A percentile compares a stretch with the other conserved stretches of the same genome.
Conservation (phyloP, 2,888 invertebrate species). For the Ypsolopha scabrella region DNA sequence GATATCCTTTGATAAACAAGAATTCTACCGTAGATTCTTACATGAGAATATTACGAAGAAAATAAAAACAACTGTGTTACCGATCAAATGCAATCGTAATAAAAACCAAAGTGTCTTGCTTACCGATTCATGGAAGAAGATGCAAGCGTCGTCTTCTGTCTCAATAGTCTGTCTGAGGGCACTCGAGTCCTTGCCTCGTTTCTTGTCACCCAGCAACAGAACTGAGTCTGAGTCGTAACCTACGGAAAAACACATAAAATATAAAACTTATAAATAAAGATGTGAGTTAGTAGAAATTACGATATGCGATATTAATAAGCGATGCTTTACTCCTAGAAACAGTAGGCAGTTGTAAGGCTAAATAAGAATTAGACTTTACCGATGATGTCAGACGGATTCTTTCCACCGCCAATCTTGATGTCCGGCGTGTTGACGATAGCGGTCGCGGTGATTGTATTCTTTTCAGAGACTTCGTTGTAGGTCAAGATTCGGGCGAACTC, state of each 20-base stretch:
- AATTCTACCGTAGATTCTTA: neutral
- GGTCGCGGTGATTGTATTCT: conserved; percentile 72
- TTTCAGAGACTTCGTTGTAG: conserved; percentile 38
- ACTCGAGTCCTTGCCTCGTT: conserved; percentile 67
- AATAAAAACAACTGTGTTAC: no score
- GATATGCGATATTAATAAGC: neutral
- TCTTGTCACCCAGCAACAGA: conserved; percentile 75
- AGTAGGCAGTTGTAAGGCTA: neutral
- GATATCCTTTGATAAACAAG: no score
- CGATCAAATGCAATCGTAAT: no score
- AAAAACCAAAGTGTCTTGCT: conserved; percentile 24
- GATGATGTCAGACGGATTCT: conserved; percentile 67
- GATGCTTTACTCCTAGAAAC: neutral
- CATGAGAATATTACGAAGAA: neutral
- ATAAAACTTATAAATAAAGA: neutral
- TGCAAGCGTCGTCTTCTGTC: conserved; percentile 73
- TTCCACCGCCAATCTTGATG: conserved; percentile 64
- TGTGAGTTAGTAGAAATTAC: neutral
- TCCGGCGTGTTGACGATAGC: conserved; percentile 71
- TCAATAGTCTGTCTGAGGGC: conserved; percentile 68
- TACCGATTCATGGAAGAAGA: conserved; percentile 74
- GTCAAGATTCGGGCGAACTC: neutral
- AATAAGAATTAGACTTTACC: conserved; percentile 30
- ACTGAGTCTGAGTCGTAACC: conserved; percentile 73
- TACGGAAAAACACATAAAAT: conserved; percentile 15